Evolutionary conservation across 30 jellyfish, hydroid and myxozoan genomes (phyloP).

Genomic region (Aurelia coerulea): DNA sequence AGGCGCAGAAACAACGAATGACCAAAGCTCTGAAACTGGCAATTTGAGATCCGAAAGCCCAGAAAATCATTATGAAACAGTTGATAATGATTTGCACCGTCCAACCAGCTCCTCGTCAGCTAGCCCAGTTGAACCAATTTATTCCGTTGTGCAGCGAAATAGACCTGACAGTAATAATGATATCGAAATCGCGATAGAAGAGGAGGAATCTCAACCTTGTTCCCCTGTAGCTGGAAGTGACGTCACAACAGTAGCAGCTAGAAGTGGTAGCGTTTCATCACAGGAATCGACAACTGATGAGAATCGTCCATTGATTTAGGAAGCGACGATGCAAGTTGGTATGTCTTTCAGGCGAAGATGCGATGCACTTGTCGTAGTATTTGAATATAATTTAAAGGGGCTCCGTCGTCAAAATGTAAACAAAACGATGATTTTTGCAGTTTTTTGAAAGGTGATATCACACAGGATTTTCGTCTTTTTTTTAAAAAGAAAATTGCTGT

Average conservation of each 20-base stretch:
- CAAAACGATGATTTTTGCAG: too few species aligned
- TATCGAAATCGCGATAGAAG: background rate
- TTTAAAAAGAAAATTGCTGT: too few species aligned
- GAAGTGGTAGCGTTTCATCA: conserved; percentile 31
- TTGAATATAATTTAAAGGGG: too few species aligned
- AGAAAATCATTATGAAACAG: background rate
- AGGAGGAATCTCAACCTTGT: background rate
- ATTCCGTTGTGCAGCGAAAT: conserved; percentile 1
- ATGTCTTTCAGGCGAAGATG: too few species aligned
- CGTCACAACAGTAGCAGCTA: background rate
- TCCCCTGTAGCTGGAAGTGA: background rate
- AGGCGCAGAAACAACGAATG: background rate
- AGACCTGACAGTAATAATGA: background rate
- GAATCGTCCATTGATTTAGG: conserved; percentile 23
- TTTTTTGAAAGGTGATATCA: too few species aligned
- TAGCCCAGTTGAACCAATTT: background rate
- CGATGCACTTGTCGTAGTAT: too few species aligned
- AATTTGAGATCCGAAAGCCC: background rate
- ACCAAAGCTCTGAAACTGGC: background rate
- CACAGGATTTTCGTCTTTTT: too few species aligned
- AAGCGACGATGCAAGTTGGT: too few species aligned
- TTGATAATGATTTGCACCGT: background rate
- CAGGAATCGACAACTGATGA: conserved; percentile 48
- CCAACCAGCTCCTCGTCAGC: background rate
- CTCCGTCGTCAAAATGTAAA: too few species aligned